Conservation (phyloP, 2,888 invertebrate genomes). For the Apodemia mormo region DNA sequence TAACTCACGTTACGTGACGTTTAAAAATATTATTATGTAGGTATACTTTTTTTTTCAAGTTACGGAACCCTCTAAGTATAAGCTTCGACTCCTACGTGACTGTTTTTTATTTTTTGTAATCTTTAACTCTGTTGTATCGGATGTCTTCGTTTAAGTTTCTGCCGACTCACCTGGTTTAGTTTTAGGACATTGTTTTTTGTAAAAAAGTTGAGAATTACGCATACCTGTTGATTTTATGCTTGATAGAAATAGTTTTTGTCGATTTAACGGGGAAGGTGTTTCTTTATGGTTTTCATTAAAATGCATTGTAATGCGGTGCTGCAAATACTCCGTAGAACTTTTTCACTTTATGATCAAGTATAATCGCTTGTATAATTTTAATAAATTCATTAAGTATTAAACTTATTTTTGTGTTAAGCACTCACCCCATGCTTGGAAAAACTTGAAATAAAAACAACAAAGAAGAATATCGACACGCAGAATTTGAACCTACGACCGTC, state of each 20-base stretch:
- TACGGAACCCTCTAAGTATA: too few species aligned
- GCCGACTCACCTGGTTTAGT: conserved; percentile 18
- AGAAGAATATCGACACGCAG: too few species aligned
- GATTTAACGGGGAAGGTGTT: neutral
- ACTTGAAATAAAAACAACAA: too few species aligned
- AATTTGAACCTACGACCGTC: too few species aligned
- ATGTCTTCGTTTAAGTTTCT: conserved; percentile 15
- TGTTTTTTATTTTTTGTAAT: conserved; percentile 4
- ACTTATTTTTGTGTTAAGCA: too few species aligned
- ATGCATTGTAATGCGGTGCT: neutral
- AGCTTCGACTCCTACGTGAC: neutral
- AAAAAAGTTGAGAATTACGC: conserved; percentile 2
- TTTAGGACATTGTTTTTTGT: conserved; percentile 5
- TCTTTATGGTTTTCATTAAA: neutral
- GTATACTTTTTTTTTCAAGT: too few species aligned
- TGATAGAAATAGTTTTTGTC: neutral
- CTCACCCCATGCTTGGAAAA: too few species aligned
- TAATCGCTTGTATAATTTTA: too few species aligned
- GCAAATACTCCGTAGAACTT: neutral
- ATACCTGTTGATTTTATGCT: conserved; percentile 15
- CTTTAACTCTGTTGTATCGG: conserved; percentile 7
- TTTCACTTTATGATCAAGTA: too few species aligned
- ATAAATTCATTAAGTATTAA: too few species aligned
- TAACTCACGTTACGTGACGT: too few species aligned
- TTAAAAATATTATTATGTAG: too few species aligned